A percentile compares a stretch with the other conserved stretches of the same genome.
Evolutionary conservation across 2,113 vertebrate genomes (phyloP).

Genomic region (Dicaeum eximium): DNA sequence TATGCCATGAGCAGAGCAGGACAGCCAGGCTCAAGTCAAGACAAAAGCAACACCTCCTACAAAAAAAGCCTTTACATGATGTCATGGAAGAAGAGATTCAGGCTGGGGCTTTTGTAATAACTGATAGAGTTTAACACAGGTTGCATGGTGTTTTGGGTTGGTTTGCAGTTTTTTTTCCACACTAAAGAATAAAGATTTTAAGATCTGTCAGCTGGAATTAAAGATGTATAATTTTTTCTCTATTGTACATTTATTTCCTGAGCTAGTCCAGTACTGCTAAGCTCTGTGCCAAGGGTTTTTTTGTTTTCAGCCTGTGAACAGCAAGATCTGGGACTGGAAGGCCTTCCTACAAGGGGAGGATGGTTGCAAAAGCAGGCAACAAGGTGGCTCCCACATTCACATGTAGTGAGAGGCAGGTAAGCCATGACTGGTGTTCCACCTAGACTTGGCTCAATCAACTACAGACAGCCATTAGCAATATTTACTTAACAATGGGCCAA

Average conservation of each 20-base stretch:
- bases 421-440: background rate
- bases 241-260: background rate
- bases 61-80: background rate
- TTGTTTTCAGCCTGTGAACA: background rate
- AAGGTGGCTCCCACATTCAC: background rate
- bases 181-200: background rate
- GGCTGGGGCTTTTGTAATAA: background rate
- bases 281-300: background rate
- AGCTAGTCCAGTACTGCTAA: background rate
- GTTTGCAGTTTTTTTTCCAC: background rate
- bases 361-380: background rate
- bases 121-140: background rate
- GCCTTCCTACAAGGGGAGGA: background rate
- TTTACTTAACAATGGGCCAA: background rate
- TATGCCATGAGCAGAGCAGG: background rate
- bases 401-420: background rate
- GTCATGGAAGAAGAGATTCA: background rate
- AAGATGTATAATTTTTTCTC: background rate
- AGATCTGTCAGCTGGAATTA: background rate
- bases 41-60: background rate
- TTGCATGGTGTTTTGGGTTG: background rate
- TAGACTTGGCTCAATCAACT: background rate
- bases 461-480: background rate
- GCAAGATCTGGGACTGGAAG: background rate
- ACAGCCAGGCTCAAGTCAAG: background rate